Evolutionary conservation across 2,113 vertebrate genomes (phyloP).

Genomic region (Butastur rufipennis): DNA sequence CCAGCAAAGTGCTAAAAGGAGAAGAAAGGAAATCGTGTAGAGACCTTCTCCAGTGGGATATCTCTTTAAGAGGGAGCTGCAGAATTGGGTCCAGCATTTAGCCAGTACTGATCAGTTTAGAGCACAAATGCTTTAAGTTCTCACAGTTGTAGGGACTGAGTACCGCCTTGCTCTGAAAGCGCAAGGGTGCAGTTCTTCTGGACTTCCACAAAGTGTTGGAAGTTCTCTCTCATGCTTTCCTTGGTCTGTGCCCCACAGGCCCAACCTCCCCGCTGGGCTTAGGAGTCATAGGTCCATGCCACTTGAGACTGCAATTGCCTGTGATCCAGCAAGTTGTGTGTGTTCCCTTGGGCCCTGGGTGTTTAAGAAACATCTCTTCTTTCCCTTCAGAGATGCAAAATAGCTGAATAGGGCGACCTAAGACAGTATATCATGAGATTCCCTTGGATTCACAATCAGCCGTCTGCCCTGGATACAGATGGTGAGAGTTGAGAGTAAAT

Average conservation of each 20-base stretch:
- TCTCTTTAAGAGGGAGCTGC: neutral
- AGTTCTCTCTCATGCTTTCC: neutral
- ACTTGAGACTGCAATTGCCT: neutral
- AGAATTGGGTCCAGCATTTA: neutral
- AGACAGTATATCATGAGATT: slow-evolving; percentile 41
- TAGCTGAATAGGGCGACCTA: neutral
- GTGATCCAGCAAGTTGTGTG: neutral
- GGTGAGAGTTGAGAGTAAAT: slow-evolving; percentile 42
- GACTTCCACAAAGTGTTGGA: neutral
- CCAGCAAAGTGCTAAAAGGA: slow-evolving; percentile 21
- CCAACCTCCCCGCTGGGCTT: neutral
- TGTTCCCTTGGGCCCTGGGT: neutral
- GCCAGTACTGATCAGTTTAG: neutral
- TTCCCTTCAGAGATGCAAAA: neutral
- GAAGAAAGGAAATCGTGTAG: slow-evolving; percentile 18
- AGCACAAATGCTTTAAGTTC: neutral
- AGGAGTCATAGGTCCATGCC: neutral
- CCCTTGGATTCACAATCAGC: slow-evolving; percentile 48
- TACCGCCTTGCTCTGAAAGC: neutral
- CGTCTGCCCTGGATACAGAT: slow-evolving; percentile 69
- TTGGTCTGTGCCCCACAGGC: neutral
- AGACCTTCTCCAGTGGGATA: neutral
- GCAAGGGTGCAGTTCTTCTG: neutral
- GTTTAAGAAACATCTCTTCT: slow-evolving; percentile 34
- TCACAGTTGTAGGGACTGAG: neutral